Evolutionary conservation across 23 tunicate genomes (phyloP), one percentile per base, ranked within the genome.

Genomic region (Aplidium turbinatum): DNA sequence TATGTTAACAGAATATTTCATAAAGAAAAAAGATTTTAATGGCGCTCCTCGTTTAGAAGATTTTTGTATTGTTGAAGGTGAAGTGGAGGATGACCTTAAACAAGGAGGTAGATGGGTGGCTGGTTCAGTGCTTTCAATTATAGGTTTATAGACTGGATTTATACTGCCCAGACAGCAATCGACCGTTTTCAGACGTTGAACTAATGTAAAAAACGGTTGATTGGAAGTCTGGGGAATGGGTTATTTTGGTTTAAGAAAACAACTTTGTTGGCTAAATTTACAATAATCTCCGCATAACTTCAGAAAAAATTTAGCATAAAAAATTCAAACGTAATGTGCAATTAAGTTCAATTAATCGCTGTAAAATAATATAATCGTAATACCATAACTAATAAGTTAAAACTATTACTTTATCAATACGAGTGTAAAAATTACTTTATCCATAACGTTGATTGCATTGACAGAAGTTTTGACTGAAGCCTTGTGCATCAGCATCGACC

Each of bases 401-500:
- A n/a, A n/a, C n/a, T n/a, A n/a, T n/a, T n/a, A n/a, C n/a, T n/a
- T n/a, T n/a, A n/a, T n/a, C n/a, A n/a, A n/a, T n/a, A n/a, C n/a
- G n/a, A n/a, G n/a, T n/a, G n/a, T n/a, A n/a, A n/a, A n/a, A n/a
- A n/a, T n/a, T 9, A 42, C 50, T 42, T 11, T 16, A 9, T 42
- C 16, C 50, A 42, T 16, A 11, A 42, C 11, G 11, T 9, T 9
- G 16, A 11, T 42, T 42, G 16, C 50, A 11, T 42, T 42, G 11
- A 9, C 58, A 70, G 76, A 70, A 70, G 7, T 70, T 4, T 16
- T 70, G 38, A 70, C 76, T 3, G 76, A 70, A 70, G 76, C 76
- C 18, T 39, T 70, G 11, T 70, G 76, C 58, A 47, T 70, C 47
- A 28, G 76, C 38, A 4, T 48, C 11, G 76, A 70, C 47, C 36